Evolutionary conservation across 2,797 vertebrate genomes (phyloP), one percentile per base, ranked within the genome.

Genomic region (Fratercula arctica): DNA sequence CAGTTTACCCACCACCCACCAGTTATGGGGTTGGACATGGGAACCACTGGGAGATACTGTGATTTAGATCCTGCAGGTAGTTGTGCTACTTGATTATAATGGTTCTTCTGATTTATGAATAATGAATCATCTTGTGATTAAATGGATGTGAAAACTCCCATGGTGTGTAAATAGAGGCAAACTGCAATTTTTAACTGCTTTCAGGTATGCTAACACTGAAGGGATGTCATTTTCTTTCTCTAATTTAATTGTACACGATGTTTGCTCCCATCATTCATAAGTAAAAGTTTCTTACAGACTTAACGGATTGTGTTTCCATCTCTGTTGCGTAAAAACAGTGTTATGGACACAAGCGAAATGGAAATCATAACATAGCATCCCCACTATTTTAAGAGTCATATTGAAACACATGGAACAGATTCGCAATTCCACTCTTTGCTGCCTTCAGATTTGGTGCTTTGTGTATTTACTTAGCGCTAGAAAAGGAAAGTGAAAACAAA

Each of bases 291-390:
- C 91, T 85, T 95, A 64, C 64, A 95, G 96, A 87, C 78, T 76
- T 70, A 92, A 94, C 94, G 95, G 96, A 94, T 95, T 97, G 93
- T 95, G 95, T 96, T 96, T 97, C 96, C 92, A 82, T 94, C 90
- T 87, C 88, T 91, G 56, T 37, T 66, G 86, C 19, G 33, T 90
- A 92, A 94, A 87, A 93, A 85, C 91, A 80, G 91, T 82, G 63
- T 79, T 89, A 70, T 74, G 93, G 96, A 94, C 93, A 93, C 73
- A 33, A 77, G 74, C 0, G 33, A 79, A 80, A 82, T 92, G 88
- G 90, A 96, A 96, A 92, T 57, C 74, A 12, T 75, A 90, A 88
- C 89, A 46, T 25, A 87, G 83, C 85, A 87, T 92, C 86, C 77
- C 86, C 60, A 50, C 91, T 96, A 83, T 93, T 93, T 94, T 94